phyloP scores from a whole-genome alignment of 2,797 vertebrate species.

The Xerus rutilus region DNA sequence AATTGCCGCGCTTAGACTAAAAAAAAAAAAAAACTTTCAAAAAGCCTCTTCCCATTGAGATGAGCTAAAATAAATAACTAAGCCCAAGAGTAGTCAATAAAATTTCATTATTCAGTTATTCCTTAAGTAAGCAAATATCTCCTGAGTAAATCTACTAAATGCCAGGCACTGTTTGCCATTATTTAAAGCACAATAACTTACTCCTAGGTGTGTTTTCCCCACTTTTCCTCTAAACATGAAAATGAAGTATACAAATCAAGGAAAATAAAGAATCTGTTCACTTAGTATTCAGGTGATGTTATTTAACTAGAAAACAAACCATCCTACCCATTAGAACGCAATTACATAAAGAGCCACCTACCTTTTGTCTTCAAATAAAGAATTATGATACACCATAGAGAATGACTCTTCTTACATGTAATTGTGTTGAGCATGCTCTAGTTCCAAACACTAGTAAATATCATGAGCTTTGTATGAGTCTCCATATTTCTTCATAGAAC shows the following conservation, averaged over 20 bases:
- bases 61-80: constrained; percentile 63
- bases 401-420: constrained; percentile 12
- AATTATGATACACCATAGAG: neutral
- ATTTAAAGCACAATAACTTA: constrained; percentile 69
- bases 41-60: neutral
- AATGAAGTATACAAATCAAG: constrained; percentile 70
- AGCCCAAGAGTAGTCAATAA: constrained; percentile 31
- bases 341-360: constrained; percentile 60
- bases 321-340: constrained; percentile 19
- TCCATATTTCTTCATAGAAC: constrained; percentile 44
- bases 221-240: constrained; percentile 66
- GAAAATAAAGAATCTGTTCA: constrained; percentile 29
- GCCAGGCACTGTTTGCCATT: constrained; percentile 43
- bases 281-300: constrained; percentile 45
- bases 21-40: constrained; percentile 57
- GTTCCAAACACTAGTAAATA: constrained; percentile 36
- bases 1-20: neutral
- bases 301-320: constrained; percentile 51
- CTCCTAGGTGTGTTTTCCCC: constrained; percentile 56
- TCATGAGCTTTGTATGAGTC: neutral
- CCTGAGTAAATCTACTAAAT: constrained; percentile 46
- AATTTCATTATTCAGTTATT: constrained; percentile 64
- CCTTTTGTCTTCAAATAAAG: constrained; percentile 49
- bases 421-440: neutral
- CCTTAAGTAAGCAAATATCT: constrained; percentile 46